phyloP scores from a whole-genome alignment of 2,113 vertebrate species.

The Neodon shergylaensis region DNA sequence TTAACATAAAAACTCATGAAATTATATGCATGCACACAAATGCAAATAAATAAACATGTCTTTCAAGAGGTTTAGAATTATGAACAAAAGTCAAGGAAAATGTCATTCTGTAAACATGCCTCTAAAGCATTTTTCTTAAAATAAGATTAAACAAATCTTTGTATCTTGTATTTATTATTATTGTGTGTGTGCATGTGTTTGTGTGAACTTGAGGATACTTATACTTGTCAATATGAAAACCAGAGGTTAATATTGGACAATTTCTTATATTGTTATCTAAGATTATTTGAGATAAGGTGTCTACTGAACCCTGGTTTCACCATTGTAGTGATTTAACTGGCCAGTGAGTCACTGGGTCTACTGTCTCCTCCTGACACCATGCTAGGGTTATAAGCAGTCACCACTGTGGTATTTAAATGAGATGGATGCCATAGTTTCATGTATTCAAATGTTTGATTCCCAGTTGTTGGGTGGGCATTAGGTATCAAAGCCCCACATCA shows the following conservation, averaged over 20 bases:
- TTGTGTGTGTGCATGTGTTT: background rate
- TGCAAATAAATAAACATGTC: background rate
- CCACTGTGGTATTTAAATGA: background rate
- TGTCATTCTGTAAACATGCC: background rate
- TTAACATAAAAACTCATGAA: background rate
- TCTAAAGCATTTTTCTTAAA: slow-evolving; percentile 21
- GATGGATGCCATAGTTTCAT: background rate
- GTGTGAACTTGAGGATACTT: background rate
- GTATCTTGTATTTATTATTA: background rate
- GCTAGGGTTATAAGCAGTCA: background rate
- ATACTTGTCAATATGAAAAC: too few species aligned
- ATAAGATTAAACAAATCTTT: background rate
- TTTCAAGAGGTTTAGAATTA: background rate
- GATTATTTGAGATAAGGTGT: background rate
- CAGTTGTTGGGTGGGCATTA: background rate
- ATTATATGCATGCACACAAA: background rate
- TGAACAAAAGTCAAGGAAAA: background rate
- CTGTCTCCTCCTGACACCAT: background rate
- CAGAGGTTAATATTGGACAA: background rate
- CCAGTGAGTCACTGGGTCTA: background rate
- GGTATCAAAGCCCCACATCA: background rate
- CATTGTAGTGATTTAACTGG: too few species aligned
- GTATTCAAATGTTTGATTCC: background rate
- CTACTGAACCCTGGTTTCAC: background rate
- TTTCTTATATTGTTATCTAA: background rate